Base-by-base conservation (phyloP, 64 coral and sea anemone genomes). In the Acropora yongei region DNA sequence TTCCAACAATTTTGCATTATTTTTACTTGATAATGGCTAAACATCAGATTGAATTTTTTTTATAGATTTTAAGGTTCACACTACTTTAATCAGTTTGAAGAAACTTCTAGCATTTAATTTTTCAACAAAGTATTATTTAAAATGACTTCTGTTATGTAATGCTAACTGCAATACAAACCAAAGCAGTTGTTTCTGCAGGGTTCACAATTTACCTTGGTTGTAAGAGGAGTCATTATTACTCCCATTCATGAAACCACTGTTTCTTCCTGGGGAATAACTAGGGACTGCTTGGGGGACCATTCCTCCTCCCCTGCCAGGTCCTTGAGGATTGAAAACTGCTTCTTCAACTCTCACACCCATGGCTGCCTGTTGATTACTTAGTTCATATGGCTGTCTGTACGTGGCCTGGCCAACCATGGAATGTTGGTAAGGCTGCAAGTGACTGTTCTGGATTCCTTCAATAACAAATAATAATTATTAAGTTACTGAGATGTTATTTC, bases 251-350 rank as follows among this genome's bases (percentile, higher is more conserved):
- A 48, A 49, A 69, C 40, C 72, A 43, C 18, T 85, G 43, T 10
- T 63, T 49, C 63, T n/a, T 2, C 82, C 82, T 48, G 61, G 82
- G 4, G 10, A 16, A 49, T 19, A 43, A 39, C 17, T 48, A 13
- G 65, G 61, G 49, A 44, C 2, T 45, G 17, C 1, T 69, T 67
- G 44, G 20, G 69, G 16, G 11, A 85, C 39, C 18, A 66, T 18
- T n/a, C 79, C 79, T 1, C 66, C 58, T 17, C 82, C 82, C 18
- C 82, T 41, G 3, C 82, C 82, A 85, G 82, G 82, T 44, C 82
- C 82, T 71, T 45, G 69, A 30, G 82, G 82, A 19, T 85, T 85
- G 41, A 68, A 85, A 0, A 85, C 46, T 48, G 82, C 82, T 72
- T 85, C 61, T 41, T 85, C 82, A 72, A 16, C 14, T 49, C 41